Percentiles rank a stretch among this genome's conserved stretches.
phyloP scores from a whole-genome alignment of 2,113 vertebrate genomes.

The Apodemus speciosus region DNA sequence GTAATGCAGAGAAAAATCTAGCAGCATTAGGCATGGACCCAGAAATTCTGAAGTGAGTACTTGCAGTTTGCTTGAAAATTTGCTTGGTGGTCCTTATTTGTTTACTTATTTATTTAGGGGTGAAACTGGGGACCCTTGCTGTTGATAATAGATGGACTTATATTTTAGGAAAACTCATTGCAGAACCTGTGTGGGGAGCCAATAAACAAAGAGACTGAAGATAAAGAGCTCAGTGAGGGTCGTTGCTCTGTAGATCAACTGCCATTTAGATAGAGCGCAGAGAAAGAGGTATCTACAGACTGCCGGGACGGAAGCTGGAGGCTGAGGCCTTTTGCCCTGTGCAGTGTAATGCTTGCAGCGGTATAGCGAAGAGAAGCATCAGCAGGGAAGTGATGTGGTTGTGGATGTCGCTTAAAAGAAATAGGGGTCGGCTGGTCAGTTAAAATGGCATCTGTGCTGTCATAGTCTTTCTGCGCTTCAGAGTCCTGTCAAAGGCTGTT shows the following conservation, averaged over 20 bases:
- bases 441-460: neutral
- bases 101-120: neutral
- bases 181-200: neutral
- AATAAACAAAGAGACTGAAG: neutral
- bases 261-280: neutral
- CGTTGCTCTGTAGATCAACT: neutral
- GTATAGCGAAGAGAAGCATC: neutral
- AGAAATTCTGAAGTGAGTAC: slow-evolving; percentile 28
- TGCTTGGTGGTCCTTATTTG: neutral
- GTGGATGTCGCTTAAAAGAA: neutral
- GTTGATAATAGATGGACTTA: neutral
- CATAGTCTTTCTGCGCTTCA: neutral
- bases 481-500: neutral
- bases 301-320: neutral
- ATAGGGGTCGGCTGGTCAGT: neutral
- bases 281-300: neutral
- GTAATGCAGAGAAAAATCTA: neutral
- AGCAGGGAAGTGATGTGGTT: neutral
- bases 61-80: slow-evolving; percentile 32
- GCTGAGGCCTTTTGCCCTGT: neutral
- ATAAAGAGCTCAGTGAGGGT: neutral
- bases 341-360: neutral
- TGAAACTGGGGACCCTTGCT: neutral
- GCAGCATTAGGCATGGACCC: neutral
- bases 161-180: neutral